phyloP scores from a whole-genome alignment of 2,888 invertebrate species.

The Balanococcus diminutus region DNA sequence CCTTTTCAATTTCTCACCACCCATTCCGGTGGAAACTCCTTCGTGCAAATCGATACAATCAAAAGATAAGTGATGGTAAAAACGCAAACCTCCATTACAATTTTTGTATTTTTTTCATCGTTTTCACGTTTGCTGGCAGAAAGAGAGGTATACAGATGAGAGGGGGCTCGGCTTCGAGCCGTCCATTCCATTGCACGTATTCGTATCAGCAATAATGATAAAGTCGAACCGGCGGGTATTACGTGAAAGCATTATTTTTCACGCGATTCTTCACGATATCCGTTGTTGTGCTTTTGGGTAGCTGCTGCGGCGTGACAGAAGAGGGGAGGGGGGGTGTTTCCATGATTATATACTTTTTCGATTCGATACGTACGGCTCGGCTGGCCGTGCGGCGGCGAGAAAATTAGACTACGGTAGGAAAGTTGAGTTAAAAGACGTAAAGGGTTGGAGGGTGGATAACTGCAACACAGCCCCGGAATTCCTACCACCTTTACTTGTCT shows the following conservation, averaged over 20 bases:
- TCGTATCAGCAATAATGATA: neutral
- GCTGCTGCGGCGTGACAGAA: neutral
- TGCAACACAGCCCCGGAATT: conserved; percentile 55
- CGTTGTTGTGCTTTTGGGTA: conserved; percentile 6
- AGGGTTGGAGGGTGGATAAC: conserved; percentile 27
- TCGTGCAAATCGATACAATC: neutral
- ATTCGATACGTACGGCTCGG: neutral
- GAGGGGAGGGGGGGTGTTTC: neutral
- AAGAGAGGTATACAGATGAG: neutral
- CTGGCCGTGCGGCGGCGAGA: neutral
- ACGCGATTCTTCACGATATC: conserved; percentile 37
- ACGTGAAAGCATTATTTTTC: conserved; percentile 33
- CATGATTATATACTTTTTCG: conserved; percentile 21
- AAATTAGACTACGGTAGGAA: neutral
- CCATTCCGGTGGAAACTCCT: neutral
- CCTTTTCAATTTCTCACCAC: neutral
- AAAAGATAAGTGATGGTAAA: neutral
- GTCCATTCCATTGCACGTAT: neutral
- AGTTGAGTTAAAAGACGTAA: neutral
- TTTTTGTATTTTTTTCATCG: neutral
- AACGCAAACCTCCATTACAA: neutral
- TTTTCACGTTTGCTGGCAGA: neutral
- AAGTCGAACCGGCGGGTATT: neutral
- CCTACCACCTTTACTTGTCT: conserved; percentile 57
- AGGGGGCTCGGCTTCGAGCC: neutral